phyloP scores from a whole-genome alignment of 2,888 invertebrate genomes.

The Pollenia labialis region DNA sequence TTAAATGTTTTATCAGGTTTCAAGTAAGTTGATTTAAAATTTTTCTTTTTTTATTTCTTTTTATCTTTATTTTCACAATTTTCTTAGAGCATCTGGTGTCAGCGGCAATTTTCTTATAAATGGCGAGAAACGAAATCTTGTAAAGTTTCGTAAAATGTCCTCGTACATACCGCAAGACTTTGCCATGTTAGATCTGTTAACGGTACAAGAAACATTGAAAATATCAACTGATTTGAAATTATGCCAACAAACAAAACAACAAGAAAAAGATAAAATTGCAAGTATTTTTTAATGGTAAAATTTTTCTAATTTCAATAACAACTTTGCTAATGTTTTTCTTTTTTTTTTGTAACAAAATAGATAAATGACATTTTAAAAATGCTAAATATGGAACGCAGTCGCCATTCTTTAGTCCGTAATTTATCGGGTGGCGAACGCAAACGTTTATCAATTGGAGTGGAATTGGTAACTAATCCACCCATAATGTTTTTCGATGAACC shows the following conservation, averaged over 20 bases:
- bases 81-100: conserved; percentile 80
- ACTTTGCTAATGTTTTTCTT: not conserved
- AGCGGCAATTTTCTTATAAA: conserved; percentile 90
- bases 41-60: conserved; percentile 46
- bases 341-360: conserved; percentile 83
- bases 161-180: conserved; percentile 96
- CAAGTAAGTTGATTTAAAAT: conserved; percentile 84
- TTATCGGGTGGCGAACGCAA: conserved; percentile 96
- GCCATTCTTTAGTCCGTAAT: conserved; percentile 87
- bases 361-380: conserved; percentile 91
- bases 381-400: conserved; percentile 88
- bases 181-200: conserved; percentile 91
- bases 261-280: conserved; percentile 89
- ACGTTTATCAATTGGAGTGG: conserved; percentile 94
- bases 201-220: conserved; percentile 92
- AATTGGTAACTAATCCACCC: conserved; percentile 95
- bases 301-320: not conserved
- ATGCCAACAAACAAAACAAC: conserved; percentile 85
- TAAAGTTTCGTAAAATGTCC: conserved; percentile 86
- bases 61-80: not conserved
- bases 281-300: conserved; percentile 75
- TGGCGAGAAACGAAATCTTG: conserved; percentile 87
- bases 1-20: conserved; percentile 90
- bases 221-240: conserved; percentile 94
- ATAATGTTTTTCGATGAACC: conserved; percentile 98